These are phyloP conservation scores for Toxostoma redivivum DNA, from an alignment of 2,113 vertebrate species.

Conservation along the genomic window DNA sequence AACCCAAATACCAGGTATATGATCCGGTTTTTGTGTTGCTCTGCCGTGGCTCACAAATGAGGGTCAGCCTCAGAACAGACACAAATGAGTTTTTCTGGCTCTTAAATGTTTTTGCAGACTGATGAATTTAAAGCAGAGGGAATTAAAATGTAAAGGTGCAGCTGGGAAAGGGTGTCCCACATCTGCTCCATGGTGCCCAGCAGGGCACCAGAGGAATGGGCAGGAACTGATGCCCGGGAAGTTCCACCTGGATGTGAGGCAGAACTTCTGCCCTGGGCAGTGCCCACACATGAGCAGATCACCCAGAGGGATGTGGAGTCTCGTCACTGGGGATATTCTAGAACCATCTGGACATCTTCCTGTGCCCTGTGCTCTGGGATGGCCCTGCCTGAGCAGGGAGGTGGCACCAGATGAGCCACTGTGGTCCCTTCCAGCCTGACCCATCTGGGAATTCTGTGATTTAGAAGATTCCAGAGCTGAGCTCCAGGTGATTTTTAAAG, in stretches of 20 bases:
- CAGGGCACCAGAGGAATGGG: neutral
- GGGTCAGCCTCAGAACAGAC: neutral
- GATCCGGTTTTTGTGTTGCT: fast-evolving
- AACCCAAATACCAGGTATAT: neutral
- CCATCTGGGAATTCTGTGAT: neutral
- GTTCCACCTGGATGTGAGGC: neutral
- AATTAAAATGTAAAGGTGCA: neutral
- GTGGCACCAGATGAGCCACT: neutral
- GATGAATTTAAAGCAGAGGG: neutral
- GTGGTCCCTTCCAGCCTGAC: neutral
- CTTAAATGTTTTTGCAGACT: neutral
- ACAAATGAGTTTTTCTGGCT: neutral
- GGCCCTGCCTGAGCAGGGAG: neutral
- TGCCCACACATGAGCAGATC: neutral
- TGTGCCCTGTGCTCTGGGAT: neutral
- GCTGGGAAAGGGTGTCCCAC: neutral
- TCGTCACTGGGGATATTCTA: neutral
- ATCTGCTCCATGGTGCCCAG: neutral
- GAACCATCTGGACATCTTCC: neutral
- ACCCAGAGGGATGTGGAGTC: neutral
- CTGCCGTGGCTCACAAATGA: neutral
- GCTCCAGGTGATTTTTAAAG: neutral
- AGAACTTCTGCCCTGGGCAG: neutral
- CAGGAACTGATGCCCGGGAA: neutral
- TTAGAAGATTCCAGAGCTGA: neutral